A percentile compares a stretch with the other conserved stretches of the same genome.
These are phyloP conservation scores for Diphyllodes magnificus DNA, from an alignment of 2,113 vertebrate genomes.

Conservation along the genomic window DNA sequence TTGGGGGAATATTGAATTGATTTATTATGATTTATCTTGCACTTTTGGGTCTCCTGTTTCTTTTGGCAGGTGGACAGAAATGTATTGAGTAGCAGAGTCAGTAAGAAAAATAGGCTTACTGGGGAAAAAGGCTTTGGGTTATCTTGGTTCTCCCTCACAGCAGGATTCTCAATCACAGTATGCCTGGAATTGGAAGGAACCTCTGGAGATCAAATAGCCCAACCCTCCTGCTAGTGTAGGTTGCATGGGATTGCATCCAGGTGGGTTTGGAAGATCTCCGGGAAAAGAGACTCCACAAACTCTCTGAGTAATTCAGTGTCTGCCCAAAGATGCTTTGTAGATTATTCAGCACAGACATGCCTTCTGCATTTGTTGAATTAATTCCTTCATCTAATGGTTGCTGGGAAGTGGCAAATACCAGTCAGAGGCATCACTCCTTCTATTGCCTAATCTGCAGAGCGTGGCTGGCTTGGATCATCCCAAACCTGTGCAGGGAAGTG, in stretches of 20 bases:
- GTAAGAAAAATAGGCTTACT: background rate
- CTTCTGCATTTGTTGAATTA: background rate
- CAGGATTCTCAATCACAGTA: background rate
- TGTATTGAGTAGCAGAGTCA: background rate
- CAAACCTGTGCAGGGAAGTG: rapidly evolving
- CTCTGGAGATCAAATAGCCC: background rate
- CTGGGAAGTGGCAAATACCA: background rate
- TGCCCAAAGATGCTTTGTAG: background rate
- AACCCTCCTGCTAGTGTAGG: background rate
- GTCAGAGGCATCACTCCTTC: background rate
- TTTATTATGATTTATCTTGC: constrained; percentile 17
- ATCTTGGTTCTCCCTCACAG: background rate
- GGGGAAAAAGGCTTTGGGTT: background rate
- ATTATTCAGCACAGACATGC: background rate
- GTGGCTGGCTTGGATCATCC: rapidly evolving
- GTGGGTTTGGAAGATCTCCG: background rate
- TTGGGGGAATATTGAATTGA: background rate
- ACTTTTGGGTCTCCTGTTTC: background rate
- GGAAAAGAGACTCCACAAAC: background rate
- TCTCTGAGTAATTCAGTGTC: background rate
- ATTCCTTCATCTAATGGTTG: background rate
- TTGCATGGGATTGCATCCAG: background rate
- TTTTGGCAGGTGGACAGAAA: background rate
- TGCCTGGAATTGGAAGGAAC: background rate
- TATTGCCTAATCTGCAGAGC: rapidly evolving